These are phyloP conservation scores for Eremobia ochroleuca DNA, from an alignment of 2,888 invertebrate genomes.

Conservation along the genomic window DNA sequence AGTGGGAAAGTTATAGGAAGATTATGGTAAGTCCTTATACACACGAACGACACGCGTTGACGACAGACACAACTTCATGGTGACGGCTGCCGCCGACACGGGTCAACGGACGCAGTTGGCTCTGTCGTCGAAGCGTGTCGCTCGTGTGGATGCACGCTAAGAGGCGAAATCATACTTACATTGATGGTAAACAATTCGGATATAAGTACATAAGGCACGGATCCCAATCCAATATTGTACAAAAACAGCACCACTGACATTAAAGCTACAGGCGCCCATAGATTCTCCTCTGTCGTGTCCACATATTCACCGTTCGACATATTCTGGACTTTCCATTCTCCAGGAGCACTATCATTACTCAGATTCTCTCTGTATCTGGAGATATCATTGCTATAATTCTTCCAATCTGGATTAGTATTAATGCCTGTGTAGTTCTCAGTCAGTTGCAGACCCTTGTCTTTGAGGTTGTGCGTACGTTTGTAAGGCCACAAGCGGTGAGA, in stretches of 20 bases:
- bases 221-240: conserved; percentile 88
- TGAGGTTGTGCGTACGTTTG: conserved; percentile 69
- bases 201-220: conserved; percentile 87
- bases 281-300: conserved; percentile 71
- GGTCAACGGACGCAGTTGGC: no score
- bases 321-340: conserved; percentile 71
- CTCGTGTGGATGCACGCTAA: neutral
- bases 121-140: no score
- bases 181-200: conserved; percentile 86
- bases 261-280: conserved; percentile 84
- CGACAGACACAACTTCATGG: no score
- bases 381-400: conserved; percentile 69
- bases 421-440: conserved; percentile 66
- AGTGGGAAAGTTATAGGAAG: neutral
- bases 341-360: conserved; percentile 69
- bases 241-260: conserved; percentile 84
- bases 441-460: conserved; percentile 66
- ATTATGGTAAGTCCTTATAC: neutral
- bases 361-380: conserved; percentile 66
- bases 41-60: neutral
- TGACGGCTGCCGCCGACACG: neutral
- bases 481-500: conserved; percentile 80
- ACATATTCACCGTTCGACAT: conserved; percentile 61
- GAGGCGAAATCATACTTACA: conserved; percentile 77
- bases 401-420: conserved; percentile 58